Conservation (phyloP, 2,797 vertebrate genomes). For the Pangasius larnaudii region DNA sequence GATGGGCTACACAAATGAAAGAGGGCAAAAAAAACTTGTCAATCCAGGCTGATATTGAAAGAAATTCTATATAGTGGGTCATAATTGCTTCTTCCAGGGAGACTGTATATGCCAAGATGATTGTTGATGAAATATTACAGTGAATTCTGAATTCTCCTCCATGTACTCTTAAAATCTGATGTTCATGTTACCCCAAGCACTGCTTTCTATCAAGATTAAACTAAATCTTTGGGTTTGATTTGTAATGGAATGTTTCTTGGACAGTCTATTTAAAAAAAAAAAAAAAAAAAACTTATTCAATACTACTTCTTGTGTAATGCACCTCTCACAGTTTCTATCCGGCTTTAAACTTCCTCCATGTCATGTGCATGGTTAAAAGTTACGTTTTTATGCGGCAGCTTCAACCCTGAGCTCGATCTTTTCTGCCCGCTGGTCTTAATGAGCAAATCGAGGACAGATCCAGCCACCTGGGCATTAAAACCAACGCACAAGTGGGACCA, state of each 20-base stretch:
- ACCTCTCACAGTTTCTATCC: neutral
- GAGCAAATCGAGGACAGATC: conserved; percentile 27
- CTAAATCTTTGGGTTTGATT: neutral
- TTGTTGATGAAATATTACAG: conserved; percentile 17
- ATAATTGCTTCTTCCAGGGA: conserved; percentile 45
- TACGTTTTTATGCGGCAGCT: neutral
- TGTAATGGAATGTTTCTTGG: conserved; percentile 7
- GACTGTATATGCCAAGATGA: conserved; percentile 17
- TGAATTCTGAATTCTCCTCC: conserved; percentile 4
- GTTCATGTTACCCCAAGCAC: neutral
- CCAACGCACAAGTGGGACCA: conserved; percentile 7
- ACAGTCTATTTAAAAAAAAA: no score
- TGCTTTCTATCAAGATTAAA: neutral
- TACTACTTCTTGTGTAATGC: neutral
- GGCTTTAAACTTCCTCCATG: neutral
- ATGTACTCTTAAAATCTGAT: neutral
- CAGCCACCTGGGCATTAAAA: conserved; percentile 44
- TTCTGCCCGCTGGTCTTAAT: conserved; percentile 31
- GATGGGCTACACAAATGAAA: conserved; percentile 53
- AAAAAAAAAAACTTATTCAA: neutral
- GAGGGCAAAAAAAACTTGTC: conserved; percentile 35
- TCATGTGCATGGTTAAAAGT: neutral
- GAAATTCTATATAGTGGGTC: conserved; percentile 43
- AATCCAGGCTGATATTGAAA: conserved; percentile 40
- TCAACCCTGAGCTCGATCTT: conserved; percentile 3